phyloP scores from a whole-genome alignment of 2,797 vertebrate species.

The Psittacula derbiana region DNA sequence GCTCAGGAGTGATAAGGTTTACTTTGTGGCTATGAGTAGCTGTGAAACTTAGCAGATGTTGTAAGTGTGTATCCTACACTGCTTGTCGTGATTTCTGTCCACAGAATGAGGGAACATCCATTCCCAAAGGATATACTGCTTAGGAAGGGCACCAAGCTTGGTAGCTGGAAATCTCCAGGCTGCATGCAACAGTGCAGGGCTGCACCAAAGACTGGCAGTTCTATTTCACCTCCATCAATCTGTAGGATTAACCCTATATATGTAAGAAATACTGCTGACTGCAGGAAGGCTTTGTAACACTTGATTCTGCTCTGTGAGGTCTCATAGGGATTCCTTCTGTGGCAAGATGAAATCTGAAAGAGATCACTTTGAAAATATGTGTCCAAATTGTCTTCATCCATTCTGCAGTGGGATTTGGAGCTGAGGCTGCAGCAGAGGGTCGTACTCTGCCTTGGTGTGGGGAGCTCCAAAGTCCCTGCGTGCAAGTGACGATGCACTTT shows the following conservation, averaged over 20 bases:
- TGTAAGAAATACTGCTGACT: rapidly evolving
- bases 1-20: neutral
- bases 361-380: rapidly evolving
- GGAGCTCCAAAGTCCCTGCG: rapidly evolving
- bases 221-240: neutral
- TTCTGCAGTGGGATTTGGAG: neutral
- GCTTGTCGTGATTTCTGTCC: neutral
- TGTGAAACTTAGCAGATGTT: neutral
- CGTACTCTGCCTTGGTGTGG: rapidly evolving
- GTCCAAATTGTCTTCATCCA: neutral
- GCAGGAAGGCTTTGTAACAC: neutral
- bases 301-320: neutral
- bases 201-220: neutral
- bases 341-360: neutral
- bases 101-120: neutral
- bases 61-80: neutral
- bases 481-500: rapidly evolving
- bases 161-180: neutral
- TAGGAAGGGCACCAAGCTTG: neutral
- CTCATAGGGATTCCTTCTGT: neutral
- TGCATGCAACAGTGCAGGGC: rapidly evolving
- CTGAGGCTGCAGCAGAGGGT: rapidly evolving
- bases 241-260: neutral
- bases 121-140: neutral
- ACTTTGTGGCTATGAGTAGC: neutral